These are phyloP conservation scores for Chiroxiphia lanceolata DNA, from an alignment of 2,797 vertebrate genomes.

Conservation along the genomic window DNA sequence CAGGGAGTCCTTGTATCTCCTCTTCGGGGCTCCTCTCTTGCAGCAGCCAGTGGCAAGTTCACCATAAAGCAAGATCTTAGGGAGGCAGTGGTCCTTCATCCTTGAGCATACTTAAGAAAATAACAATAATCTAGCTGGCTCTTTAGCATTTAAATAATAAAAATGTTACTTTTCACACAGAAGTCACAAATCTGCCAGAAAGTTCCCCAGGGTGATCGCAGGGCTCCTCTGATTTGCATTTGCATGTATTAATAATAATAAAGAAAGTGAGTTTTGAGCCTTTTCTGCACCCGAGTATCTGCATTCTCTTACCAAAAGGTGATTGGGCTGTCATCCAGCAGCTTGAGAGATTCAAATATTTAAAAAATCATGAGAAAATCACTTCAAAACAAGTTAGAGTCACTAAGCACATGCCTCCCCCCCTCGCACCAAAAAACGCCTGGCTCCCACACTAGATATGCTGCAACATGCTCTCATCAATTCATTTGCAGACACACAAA, in stretches of 20 bases:
- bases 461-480: background rate
- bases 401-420: background rate
- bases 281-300: background rate
- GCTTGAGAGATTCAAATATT: background rate
- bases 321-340: background rate
- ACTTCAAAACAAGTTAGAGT: background rate
- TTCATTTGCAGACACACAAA: background rate
- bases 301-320: background rate
- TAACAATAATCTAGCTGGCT: background rate
- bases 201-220: background rate
- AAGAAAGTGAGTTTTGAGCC: background rate
- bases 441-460: background rate
- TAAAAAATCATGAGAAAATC: background rate
- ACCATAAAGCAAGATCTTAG: no score
- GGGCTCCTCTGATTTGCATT: background rate
- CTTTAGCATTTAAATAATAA: background rate
- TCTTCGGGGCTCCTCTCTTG: no score
- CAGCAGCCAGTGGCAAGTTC: no score
- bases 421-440: background rate
- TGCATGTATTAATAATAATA: background rate
- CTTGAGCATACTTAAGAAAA: background rate
- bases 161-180: background rate
- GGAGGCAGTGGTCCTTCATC: no score
- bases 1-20: no score
- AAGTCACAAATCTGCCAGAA: background rate